phyloP scores from a whole-genome alignment of 2,797 vertebrate genomes.

The Poliocrania exsul region DNA sequence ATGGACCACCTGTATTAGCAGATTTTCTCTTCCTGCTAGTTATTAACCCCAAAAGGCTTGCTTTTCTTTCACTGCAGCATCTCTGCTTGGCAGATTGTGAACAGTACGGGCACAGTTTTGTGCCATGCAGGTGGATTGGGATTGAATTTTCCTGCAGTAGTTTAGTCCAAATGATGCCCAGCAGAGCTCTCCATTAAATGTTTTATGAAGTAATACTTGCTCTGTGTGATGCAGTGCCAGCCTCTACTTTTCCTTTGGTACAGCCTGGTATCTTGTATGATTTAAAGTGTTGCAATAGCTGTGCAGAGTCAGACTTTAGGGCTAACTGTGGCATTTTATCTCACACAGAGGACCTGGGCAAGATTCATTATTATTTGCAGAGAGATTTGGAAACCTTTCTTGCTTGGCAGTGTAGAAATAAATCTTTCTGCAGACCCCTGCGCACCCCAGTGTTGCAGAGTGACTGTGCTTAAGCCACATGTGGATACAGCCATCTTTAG shows the following conservation, averaged over 20 bases:
- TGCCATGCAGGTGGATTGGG: background rate
- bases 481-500: background rate
- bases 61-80: background rate
- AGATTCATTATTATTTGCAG: slow-evolving; percentile 11
- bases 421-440: background rate
- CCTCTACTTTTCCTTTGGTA: background rate
- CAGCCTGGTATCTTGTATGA: background rate
- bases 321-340: background rate
- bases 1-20: background rate
- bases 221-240: background rate
- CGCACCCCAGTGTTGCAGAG: background rate
- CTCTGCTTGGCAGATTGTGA: background rate
- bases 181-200: slow-evolving; percentile 56
- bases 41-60: slow-evolving; percentile 5
- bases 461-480: background rate
- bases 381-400: background rate
- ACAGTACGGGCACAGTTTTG: background rate
- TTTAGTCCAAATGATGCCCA: slow-evolving; percentile 55
- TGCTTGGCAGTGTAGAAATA: background rate
- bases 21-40: background rate
- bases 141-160: slow-evolving; percentile 37
- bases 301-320: background rate
- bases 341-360: background rate
- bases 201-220: slow-evolving; percentile 38
- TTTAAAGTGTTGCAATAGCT: background rate